Evolutionary conservation across 2,888 invertebrate species (phyloP).

Genomic region (Reticulitermes lucifugus): DNA sequence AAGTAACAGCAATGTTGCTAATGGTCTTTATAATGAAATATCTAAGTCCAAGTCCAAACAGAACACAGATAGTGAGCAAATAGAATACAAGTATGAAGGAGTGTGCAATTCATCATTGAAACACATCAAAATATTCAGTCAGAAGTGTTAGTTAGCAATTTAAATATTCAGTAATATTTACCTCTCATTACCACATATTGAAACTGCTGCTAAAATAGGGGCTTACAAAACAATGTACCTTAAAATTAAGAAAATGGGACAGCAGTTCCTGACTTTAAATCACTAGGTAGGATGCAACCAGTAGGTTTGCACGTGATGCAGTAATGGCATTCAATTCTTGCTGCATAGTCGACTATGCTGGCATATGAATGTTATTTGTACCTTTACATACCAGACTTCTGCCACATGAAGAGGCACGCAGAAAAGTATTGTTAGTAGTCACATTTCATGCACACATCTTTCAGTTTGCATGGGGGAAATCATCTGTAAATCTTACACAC

Average conservation of each 20-base stretch:
- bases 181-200: neutral
- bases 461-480: slow-evolving; percentile 26
- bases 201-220: slow-evolving; percentile 25
- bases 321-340: slow-evolving; percentile 2
- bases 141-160: slow-evolving; percentile 37
- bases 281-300: neutral
- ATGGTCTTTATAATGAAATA: neutral
- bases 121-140: slow-evolving; percentile 38
- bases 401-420: slow-evolving; percentile 9
- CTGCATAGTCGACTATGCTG: neutral
- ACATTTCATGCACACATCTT: slow-evolving; percentile 35
- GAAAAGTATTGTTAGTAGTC: slow-evolving; percentile 40
- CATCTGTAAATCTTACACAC: slow-evolving; percentile 41
- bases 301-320: neutral
- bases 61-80: slow-evolving; percentile 25
- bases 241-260: slow-evolving; percentile 12
- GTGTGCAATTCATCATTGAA: slow-evolving; percentile 30
- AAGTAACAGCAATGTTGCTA: neutral
- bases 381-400: slow-evolving; percentile 18
- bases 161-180: slow-evolving; percentile 32
- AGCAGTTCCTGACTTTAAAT: slow-evolving; percentile 16
- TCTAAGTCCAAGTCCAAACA: slow-evolving; percentile 6
- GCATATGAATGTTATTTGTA: neutral
- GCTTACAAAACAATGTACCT: slow-evolving; percentile 15
- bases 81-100: slow-evolving; percentile 25